phyloP scores from a whole-genome alignment of 2,888 invertebrate genomes.

The Campoplex nolae region DNA sequence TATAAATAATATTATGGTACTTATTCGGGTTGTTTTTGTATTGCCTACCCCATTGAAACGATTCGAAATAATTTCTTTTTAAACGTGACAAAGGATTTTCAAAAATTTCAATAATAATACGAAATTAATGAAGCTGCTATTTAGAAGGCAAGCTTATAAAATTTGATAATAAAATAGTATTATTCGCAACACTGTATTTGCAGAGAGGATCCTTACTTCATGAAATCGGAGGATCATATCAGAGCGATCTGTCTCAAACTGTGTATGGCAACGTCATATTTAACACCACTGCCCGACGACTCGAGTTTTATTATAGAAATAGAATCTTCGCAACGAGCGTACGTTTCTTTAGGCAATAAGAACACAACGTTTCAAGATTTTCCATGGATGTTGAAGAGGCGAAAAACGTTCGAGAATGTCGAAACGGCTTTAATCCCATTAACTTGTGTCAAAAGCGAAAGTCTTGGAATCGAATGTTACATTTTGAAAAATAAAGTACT shows the following conservation, averaged over 20 bases:
- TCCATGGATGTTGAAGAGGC: constrained; percentile 84
- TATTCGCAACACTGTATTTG: constrained; percentile 46
- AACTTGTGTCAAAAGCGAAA: constrained; percentile 83
- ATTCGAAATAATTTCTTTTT: too few species aligned
- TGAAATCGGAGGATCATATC: constrained; percentile 87
- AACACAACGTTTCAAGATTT: constrained; percentile 86
- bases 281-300: constrained; percentile 86
- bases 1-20: too few species aligned
- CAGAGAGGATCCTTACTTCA: constrained; percentile 87
- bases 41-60: too few species aligned
- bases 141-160: not conserved
- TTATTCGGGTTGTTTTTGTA: too few species aligned
- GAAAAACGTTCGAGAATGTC: constrained; percentile 73
- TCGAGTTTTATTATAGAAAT: constrained; percentile 87
- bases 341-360: constrained; percentile 86
- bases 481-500: constrained; percentile 70
- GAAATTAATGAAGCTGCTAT: not conserved
- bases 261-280: constrained; percentile 85
- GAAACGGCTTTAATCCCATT: constrained; percentile 83
- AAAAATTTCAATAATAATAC: too few species aligned
- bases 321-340: constrained; percentile 87
- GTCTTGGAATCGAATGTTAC: constrained; percentile 80
- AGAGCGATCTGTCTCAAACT: constrained; percentile 88
- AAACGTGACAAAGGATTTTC: too few species aligned
- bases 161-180: not conserved